These are phyloP conservation scores for Andrena bucephala DNA, from an alignment of 2,888 invertebrate species.

Conservation along the genomic window DNA sequence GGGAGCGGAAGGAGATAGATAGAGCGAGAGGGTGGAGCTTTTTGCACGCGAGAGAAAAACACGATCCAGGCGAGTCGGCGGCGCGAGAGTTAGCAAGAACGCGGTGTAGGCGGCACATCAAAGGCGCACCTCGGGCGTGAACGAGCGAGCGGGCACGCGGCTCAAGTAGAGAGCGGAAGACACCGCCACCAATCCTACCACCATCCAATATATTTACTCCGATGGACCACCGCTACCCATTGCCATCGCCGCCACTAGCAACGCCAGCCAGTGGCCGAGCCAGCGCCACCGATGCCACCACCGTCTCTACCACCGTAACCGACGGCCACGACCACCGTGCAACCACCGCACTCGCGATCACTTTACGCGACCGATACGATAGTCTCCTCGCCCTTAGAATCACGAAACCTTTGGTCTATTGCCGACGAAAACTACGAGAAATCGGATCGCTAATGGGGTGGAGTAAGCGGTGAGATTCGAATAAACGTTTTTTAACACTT, in stretches of 20 bases:
- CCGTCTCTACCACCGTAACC: constrained; percentile 51
- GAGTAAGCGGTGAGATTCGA: no score
- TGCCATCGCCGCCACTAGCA: constrained; percentile 60
- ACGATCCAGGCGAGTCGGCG: constrained; percentile 54
- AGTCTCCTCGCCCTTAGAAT: constrained; percentile 9
- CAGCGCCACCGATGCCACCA: constrained; percentile 49
- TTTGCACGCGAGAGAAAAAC: constrained; percentile 63
- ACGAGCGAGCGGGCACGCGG: constrained; percentile 84
- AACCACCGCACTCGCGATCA: constrained; percentile 45
- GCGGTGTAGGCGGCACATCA: constrained; percentile 83
- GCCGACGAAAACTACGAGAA: not conserved
- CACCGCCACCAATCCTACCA: constrained; percentile 82
- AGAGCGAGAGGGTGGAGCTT: constrained; percentile 44
- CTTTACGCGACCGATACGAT: constrained; percentile 15
- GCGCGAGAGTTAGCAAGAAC: constrained; percentile 80
- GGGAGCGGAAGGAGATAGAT: not conserved
- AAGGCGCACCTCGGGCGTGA: constrained; percentile 84
- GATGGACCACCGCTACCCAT: constrained; percentile 79
- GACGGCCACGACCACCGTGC: constrained; percentile 62
- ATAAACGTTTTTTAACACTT: no score
- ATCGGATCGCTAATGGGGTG: not conserved
- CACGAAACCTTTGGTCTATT: not conserved
- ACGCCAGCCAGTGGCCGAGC: constrained; percentile 38
- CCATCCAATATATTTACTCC: constrained; percentile 82
- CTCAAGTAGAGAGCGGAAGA: constrained; percentile 83